phyloP scores from a whole-genome alignment of 2,888 invertebrate species.

The Tetanocera ferruginea region DNA sequence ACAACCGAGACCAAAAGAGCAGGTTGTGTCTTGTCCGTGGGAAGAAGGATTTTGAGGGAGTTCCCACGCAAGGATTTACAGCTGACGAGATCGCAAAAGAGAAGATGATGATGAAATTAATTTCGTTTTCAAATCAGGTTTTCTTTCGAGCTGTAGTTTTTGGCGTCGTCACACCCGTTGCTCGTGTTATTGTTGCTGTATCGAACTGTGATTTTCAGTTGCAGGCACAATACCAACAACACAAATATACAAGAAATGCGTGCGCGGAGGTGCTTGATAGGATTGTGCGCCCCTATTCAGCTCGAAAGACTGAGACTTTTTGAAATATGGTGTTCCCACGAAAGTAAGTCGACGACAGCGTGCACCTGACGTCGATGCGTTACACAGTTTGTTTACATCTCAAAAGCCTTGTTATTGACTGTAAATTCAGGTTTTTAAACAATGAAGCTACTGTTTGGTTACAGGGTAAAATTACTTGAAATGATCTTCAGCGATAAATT shows the following conservation, averaged over 20 bases:
- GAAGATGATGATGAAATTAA: slow-evolving; percentile 41
- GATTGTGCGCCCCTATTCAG: slow-evolving; percentile 4
- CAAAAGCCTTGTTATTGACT: slow-evolving; percentile 7
- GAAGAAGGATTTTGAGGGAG: slow-evolving; percentile 59
- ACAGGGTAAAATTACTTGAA: slow-evolving; percentile 7
- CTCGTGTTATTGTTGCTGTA: neutral
- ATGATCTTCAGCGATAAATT: neutral
- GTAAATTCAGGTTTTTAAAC: neutral
- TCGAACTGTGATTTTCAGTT: slow-evolving; percentile 15
- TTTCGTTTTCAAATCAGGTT: slow-evolving; percentile 46
- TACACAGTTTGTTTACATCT: slow-evolving; percentile 26
- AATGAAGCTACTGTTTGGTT: slow-evolving; percentile 17
- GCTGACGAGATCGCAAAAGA: slow-evolving; percentile 38
- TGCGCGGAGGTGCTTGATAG: slow-evolving; percentile 26
- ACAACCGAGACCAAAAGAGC: slow-evolving; percentile 43
- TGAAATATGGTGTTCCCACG: slow-evolving; percentile 30
- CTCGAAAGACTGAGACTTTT: slow-evolving; percentile 16
- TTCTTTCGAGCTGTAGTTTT: neutral
- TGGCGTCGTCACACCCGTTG: neutral
- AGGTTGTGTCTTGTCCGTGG: slow-evolving; percentile 57
- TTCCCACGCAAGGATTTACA: slow-evolving; percentile 61
- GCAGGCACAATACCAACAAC: neutral
- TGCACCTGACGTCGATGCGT: slow-evolving; percentile 31
- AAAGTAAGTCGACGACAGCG: neutral
- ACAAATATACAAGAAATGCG: neutral